Evolutionary conservation across 2,113 vertebrate genomes (phyloP), one percentile per base, ranked within the genome.

Genomic region (Vanacampus margaritifer): DNA sequence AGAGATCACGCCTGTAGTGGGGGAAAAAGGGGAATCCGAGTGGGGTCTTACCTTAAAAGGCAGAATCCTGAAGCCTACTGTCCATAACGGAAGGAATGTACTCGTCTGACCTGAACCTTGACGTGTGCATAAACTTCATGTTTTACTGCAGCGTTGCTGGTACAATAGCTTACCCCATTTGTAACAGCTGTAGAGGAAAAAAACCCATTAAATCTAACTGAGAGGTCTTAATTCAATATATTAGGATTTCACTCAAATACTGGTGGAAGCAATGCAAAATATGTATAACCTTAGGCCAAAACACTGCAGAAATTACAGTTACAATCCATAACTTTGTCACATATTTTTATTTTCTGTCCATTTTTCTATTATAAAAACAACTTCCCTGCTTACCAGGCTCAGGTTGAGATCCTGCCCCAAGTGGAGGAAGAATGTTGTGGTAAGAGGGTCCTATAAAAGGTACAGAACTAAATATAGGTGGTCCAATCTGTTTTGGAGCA

Each of bases 31-130:
- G 72, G 69, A 79, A 81, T 69, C 76, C 75, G 71, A 84, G 72
- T 46, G 67, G 68, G 80, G 75, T 75, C 82, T 89, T 89, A 80
- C 90, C 90, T 91, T 92, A 92, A 91, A 92, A 90, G 90, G 89
- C 74, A 89, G 83, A 86, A 90, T 82, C 63, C 71, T 59, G 71
- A 71, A 65, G 43, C 36, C 74, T 82, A 73, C 48, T 60, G 68
- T 54, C 72, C 75, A 67, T 64, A 76, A 79, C 17, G 11, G n/a
- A 46, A 79, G 73, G 65, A 87, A 87, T 79, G 84, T 59, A 69
- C 56, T 77, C 58, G 67, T 73, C 48, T 84, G 81, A 84, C 72
- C 83, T 74, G 73, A 69, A 46, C 36, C 48, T 67, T 21, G 6
- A 57, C 58, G 41, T 54, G 77, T 61, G 61, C 36, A 70, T 41